Percentiles rank a stretch among this genome's conserved stretches.
phyloP scores from a whole-genome alignment of 1,140 invertebrate genomes.

The Hesperophylax magnus region DNA sequence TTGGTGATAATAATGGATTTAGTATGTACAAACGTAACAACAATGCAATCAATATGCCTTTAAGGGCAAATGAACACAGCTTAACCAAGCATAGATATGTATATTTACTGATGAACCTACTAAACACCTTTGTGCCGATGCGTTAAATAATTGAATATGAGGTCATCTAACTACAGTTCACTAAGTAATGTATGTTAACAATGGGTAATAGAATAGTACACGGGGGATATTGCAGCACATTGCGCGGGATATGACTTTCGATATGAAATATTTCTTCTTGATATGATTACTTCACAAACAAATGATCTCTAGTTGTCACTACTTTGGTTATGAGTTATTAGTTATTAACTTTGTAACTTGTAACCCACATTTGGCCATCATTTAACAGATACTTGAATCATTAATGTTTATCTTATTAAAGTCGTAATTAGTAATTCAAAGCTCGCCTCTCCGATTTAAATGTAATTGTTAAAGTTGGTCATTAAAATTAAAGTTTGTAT shows the following conservation, averaged over 20 bases:
- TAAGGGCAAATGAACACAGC: conserved; percentile 56
- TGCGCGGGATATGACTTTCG: conserved; percentile 37
- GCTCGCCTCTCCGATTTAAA: background rate
- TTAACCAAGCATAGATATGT: conserved; percentile 42
- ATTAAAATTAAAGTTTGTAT: conserved; percentile 49
- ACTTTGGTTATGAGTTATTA: conserved; percentile 11
- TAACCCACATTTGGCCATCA: conserved; percentile 8
- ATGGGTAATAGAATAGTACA: conserved; percentile 13
- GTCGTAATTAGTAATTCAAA: conserved; percentile 15
- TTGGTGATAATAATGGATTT: conserved; percentile 55
- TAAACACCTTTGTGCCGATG: conserved; percentile 43
- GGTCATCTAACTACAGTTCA: conserved; percentile 28
- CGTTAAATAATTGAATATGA: conserved; percentile 21
- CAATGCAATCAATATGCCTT: conserved; percentile 54
- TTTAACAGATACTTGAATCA: conserved; percentile 23
- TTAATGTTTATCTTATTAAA: conserved; percentile 1
- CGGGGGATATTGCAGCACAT: conserved; percentile 33
- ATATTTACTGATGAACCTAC: conserved; percentile 43
- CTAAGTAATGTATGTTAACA: conserved; percentile 16
- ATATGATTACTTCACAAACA: conserved; percentile 22
- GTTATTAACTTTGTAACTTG: background rate
- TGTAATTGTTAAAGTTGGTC: conserved; percentile 37
- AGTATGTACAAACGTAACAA: conserved; percentile 58
- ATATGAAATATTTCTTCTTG: conserved; percentile 42
- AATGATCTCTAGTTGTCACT: background rate